These are phyloP conservation scores for Ptilonorhynchus violaceus DNA, from an alignment of 2,113 vertebrate genomes.

Conservation along the genomic window DNA sequence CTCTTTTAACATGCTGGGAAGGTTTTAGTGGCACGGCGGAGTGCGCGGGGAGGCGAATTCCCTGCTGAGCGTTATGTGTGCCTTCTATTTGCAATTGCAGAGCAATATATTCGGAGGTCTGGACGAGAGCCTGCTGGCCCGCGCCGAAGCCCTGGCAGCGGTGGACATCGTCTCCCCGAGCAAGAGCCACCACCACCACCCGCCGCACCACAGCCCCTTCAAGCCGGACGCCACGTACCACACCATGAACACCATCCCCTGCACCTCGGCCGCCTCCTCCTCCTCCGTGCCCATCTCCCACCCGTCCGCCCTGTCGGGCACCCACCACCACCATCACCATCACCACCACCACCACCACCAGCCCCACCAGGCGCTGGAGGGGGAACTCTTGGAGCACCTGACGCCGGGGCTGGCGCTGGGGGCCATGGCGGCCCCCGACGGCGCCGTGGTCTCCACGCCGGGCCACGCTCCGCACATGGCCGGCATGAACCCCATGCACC, in stretches of 20 bases:
- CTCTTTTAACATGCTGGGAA: conserved; percentile 74
- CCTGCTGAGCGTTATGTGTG: conserved; percentile 94
- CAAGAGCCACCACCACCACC: conserved; percentile 96
- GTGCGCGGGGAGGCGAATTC: conserved; percentile 59
- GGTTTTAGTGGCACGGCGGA: conserved; percentile 58
- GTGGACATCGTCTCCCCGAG: conserved; percentile 98
- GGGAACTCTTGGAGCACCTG: conserved; percentile 97
- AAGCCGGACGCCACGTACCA: conserved; percentile 99
- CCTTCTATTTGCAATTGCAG: conserved; percentile 99
- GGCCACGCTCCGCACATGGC: conserved; percentile 94
- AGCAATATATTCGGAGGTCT: conserved; percentile 99
- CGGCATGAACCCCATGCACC: conserved; percentile 98
- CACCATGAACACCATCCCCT: conserved; percentile 98
- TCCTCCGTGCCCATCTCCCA: conserved; percentile 95
- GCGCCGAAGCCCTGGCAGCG: conserved; percentile 98
- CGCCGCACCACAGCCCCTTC: conserved; percentile 97
- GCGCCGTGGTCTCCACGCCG: conserved; percentile 92
- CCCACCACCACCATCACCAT: conserved; percentile 89
- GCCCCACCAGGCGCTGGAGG: conserved; percentile 94
- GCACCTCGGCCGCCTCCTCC: conserved; percentile 92
- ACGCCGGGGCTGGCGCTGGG: conserved; percentile 92
- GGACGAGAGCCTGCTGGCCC: conserved; percentile 99
- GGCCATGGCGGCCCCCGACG: conserved; percentile 92
- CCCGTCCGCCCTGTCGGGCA: conserved; percentile 84
- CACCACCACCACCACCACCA: conserved; percentile 95